Conservation (phyloP, 2,113 vertebrate species). For the Dromaius novaehollandiae region DNA sequence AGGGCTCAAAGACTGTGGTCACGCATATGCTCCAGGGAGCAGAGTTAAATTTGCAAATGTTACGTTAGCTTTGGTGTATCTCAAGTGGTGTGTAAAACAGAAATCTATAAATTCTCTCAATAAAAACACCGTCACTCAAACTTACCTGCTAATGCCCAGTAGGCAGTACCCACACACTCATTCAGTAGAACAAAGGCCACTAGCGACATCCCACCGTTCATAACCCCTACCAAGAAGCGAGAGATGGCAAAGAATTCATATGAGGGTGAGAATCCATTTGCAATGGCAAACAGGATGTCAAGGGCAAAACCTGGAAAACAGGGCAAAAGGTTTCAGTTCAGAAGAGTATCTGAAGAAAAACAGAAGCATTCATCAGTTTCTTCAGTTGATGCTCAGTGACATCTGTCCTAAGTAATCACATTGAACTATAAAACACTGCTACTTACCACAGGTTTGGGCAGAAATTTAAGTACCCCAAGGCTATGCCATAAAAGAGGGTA, state of each 20-base stretch:
- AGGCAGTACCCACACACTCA: constrained; percentile 82
- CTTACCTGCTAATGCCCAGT: constrained; percentile 85
- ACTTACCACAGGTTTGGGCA: neutral
- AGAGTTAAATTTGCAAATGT: neutral
- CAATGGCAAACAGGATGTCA: constrained; percentile 80
- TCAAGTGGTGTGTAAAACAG: neutral
- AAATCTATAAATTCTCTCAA: neutral
- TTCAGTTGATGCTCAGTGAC: neutral
- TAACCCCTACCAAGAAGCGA: constrained; percentile 82
- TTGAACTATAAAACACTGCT: neutral
- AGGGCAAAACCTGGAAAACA: constrained; percentile 79
- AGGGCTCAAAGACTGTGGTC: neutral
- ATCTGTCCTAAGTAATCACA: neutral
- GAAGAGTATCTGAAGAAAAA: neutral
- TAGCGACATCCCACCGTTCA: constrained; percentile 86
- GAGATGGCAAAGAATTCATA: constrained; percentile 79
- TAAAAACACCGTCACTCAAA: neutral
- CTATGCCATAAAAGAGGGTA: neutral
- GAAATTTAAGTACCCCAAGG: neutral
- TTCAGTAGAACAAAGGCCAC: constrained; percentile 85
- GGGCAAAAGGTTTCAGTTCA: constrained; percentile 19
- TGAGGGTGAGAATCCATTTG: constrained; percentile 80
- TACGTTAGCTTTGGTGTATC: neutral
- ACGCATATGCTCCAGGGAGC: neutral
- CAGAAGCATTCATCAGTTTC: neutral